Percentiles rank a stretch among this genome's conserved stretches.
phyloP scores from a whole-genome alignment of 2,888 invertebrate species.

The Gandaritis pyraliata region DNA sequence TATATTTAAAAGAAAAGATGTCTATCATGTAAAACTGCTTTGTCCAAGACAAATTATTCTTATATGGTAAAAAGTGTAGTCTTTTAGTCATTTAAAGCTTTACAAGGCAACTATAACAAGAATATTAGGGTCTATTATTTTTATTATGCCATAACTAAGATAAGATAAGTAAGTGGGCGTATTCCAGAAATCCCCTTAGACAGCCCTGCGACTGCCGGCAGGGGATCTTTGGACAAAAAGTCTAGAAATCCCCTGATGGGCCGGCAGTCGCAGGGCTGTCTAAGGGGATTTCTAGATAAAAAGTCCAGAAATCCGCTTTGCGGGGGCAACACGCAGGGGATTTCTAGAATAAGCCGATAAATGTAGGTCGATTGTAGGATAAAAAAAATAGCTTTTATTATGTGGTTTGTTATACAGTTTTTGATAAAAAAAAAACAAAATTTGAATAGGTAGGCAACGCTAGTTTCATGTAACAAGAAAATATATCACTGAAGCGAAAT shows the following conservation, averaged over 20 bases:
- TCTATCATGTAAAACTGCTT: conserved; percentile 69
- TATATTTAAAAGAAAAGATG: conserved; percentile 65
- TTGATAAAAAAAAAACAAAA: background rate
- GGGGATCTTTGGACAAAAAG: too few species aligned
- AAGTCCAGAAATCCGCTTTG: too few species aligned
- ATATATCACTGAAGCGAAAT: conserved; percentile 6
- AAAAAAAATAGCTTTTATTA: conserved; percentile 10
- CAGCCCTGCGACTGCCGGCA: too few species aligned
- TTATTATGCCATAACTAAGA: conserved; percentile 52
- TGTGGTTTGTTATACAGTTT: conserved; percentile 5
- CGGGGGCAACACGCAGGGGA: too few species aligned
- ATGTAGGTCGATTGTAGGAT: conserved; percentile 18
- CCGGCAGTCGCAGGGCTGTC: too few species aligned
- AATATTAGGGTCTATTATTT: conserved; percentile 47
- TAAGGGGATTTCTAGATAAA: too few species aligned
- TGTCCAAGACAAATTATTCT: conserved; percentile 81
- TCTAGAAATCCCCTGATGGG: too few species aligned
- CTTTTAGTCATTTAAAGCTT: conserved; percentile 70
- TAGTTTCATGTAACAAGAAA: conserved; percentile 13
- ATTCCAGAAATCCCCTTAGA: too few species aligned
- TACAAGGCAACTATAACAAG: conserved; percentile 70
- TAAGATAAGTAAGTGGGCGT: too few species aligned
- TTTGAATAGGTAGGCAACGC: conserved; percentile 21
- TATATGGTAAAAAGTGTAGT: conserved; percentile 66
- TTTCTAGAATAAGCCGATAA: too few species aligned